Evolutionary conservation across 1,140 invertebrate genomes (phyloP).

Genomic region (Drosophila auraria): DNA sequence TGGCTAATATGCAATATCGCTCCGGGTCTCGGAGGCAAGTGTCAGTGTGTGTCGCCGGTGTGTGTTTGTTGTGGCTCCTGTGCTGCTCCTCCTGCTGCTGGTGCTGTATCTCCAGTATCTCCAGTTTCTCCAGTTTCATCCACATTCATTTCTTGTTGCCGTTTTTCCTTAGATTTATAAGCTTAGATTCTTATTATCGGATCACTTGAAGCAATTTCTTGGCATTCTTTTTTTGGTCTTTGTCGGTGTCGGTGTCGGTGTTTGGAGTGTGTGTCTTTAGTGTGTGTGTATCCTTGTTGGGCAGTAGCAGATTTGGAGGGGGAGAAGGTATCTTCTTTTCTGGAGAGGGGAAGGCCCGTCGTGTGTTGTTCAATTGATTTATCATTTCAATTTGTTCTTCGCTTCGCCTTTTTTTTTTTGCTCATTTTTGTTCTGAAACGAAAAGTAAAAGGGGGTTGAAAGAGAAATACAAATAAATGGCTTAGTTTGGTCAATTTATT

Average conservation of each 20-base stretch:
- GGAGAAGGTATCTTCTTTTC: constrained; percentile 17
- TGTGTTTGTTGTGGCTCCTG: constrained; percentile 12
- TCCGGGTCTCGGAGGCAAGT: constrained; percentile 6
- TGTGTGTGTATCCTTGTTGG: constrained; percentile 25
- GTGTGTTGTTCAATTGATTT: constrained; percentile 51
- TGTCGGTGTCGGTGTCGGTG: constrained; percentile 17
- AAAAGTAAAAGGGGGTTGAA: constrained; percentile 11
- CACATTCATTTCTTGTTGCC: constrained; percentile 22
- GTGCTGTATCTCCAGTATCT: constrained; percentile 13
- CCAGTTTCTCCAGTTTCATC: constrained; percentile 11
- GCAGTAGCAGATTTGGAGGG: constrained; percentile 40
- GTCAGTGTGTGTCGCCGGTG: constrained; percentile 22
- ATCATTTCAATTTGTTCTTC: constrained; percentile 54
- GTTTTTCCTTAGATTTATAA: constrained; percentile 52
- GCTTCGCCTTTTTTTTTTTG: constrained; percentile 27
- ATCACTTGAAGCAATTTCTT: constrained; percentile 81
- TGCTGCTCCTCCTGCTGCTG: constrained; percentile 18
- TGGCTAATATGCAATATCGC: constrained; percentile 57
- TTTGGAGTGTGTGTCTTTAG: constrained; percentile 16
- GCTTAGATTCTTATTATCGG: constrained; percentile 82
- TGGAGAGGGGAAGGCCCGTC: constrained; percentile 44
- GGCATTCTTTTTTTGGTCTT: constrained; percentile 67
- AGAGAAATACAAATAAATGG: constrained; percentile 5
- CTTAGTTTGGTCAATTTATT: constrained; percentile 43
- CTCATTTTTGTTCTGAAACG: constrained; percentile 64